phyloP scores from a whole-genome alignment of 2,113 vertebrate genomes.

The Macroglossus sobrinus region DNA sequence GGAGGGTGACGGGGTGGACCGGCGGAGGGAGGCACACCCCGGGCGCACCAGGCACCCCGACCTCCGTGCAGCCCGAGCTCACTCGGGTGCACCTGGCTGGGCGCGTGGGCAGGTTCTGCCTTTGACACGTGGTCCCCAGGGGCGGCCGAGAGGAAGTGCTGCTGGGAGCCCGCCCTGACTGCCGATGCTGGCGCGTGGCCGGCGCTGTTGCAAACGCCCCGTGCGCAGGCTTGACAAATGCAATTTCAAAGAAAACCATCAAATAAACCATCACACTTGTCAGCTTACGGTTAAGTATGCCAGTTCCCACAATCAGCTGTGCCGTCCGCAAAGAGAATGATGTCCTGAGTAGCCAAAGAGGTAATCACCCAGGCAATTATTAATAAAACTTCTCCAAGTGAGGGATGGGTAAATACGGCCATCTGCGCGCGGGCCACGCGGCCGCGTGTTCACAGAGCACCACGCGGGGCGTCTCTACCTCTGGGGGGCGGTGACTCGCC shows the following conservation, averaged over 20 bases:
- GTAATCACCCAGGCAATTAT: slow-evolving; percentile 10
- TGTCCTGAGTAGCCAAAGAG: background rate
- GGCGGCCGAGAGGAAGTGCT: background rate
- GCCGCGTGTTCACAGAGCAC: background rate
- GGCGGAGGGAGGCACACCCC: rapidly evolving
- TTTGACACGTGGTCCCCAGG: rapidly evolving
- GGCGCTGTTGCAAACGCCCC: background rate
- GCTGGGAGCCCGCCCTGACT: background rate
- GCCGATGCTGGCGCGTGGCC: background rate
- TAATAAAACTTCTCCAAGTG: background rate
- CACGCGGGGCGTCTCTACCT: too few relatives aligned
- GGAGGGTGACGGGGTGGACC: too few relatives aligned
- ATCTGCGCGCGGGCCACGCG: too few relatives aligned
- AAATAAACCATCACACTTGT: background rate
- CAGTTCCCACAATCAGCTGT: slow-evolving; percentile 37
- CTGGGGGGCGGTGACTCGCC: too few relatives aligned
- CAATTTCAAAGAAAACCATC: background rate
- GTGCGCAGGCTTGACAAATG: background rate
- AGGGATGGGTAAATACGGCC: background rate
- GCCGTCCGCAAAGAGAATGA: background rate
- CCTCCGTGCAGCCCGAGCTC: background rate
- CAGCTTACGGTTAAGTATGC: background rate
- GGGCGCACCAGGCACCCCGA: rapidly evolving
- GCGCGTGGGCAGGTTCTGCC: too few relatives aligned
- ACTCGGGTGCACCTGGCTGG: too few relatives aligned